These are phyloP conservation scores for Drosophila yakuba DNA, from an alignment of 1,140 invertebrate genomes.

Conservation along the genomic window DNA sequence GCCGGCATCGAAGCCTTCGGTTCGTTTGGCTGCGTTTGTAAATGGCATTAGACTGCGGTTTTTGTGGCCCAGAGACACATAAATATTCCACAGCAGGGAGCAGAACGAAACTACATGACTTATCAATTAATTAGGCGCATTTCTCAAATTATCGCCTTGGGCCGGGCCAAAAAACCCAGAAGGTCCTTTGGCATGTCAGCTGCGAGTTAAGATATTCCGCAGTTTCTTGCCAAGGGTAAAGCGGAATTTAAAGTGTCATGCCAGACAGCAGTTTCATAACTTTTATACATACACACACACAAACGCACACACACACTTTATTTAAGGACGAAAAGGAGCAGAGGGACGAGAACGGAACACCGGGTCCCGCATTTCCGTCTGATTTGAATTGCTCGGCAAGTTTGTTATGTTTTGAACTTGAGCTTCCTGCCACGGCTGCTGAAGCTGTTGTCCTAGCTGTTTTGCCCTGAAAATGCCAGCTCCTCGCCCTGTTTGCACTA, in stretches of 20 bases:
- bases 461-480: conserved; percentile 11
- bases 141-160: conserved; percentile 76
- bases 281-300: conserved; percentile 1
- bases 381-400: conserved; percentile 78
- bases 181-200: conserved; percentile 64
- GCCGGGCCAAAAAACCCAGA: conserved; percentile 10
- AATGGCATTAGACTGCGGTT: conserved; percentile 61
- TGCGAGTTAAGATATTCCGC: conserved; percentile 45
- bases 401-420: conserved; percentile 82
- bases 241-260: conserved; percentile 57
- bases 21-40: conserved; percentile 63
- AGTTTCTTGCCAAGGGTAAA: conserved; percentile 6
- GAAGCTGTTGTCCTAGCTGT: conserved; percentile 33
- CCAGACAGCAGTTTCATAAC: conserved; percentile 62
- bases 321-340: not conserved
- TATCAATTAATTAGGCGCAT: conserved; percentile 77
- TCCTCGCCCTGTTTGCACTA: conserved; percentile 40
- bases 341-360: conserved; percentile 4
- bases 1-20: conserved; percentile 46
- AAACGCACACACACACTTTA: not conserved
- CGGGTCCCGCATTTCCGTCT: conserved; percentile 71
- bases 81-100: conserved; percentile 37
- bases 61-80: conserved; percentile 65
- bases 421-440: conserved; percentile 71
- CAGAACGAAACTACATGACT: conserved; percentile 57